Conservation (phyloP, 2,113 vertebrate species). For the Danionella cerebrum region DNA sequence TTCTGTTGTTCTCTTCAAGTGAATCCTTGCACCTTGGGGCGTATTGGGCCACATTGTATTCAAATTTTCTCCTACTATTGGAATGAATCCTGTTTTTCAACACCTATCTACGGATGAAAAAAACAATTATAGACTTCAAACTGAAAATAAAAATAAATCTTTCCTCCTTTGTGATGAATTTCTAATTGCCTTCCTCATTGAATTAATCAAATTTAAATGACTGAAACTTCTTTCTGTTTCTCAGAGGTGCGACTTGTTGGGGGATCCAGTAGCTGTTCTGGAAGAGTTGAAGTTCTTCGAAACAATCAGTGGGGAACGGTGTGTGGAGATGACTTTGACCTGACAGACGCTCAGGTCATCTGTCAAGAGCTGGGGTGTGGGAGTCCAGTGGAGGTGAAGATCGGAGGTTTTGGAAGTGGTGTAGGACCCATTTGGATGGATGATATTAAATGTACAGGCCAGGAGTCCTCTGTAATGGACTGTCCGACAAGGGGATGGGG, state of each 20-base stretch:
- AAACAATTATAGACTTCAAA: too few relatives aligned
- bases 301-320: slow-evolving; percentile 6
- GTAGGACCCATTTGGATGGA: not conserved
- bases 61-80: too few relatives aligned
- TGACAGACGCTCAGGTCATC: not conserved
- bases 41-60: too few relatives aligned
- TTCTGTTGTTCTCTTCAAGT: too few relatives aligned
- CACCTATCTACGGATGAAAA: too few relatives aligned
- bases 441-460: not conserved
- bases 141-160: too few relatives aligned
- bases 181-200: too few relatives aligned
- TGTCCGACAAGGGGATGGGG: not conserved
- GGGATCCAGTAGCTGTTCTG: not conserved
- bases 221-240: not conserved
- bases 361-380: slow-evolving; percentile 5
- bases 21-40: too few relatives aligned
- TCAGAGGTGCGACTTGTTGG: not conserved
- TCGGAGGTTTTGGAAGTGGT: not conserved
- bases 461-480: not conserved
- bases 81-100: too few relatives aligned
- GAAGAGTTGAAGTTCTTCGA: slow-evolving; percentile 8
- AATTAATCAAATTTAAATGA: too few relatives aligned
- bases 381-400: not conserved
- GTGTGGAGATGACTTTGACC: not conserved
- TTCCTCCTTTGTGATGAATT: too few relatives aligned